Percentiles rank a stretch among this genome's conserved stretches.
phyloP scores from a whole-genome alignment of 1,140 invertebrate species.

The Colletes gigas region DNA sequence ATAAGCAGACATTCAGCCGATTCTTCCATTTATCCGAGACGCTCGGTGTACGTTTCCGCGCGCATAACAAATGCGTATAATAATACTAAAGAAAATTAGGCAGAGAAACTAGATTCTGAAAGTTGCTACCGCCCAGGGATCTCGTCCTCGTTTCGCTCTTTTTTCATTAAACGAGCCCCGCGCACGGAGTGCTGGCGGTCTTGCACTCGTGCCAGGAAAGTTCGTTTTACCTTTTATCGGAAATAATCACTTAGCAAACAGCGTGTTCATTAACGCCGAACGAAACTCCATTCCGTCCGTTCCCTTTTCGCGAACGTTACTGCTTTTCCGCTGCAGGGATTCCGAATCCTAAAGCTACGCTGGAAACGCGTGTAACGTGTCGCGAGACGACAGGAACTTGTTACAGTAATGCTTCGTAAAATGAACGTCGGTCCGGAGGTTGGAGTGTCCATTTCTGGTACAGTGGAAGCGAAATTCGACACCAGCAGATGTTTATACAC shows the following conservation, averaged over 20 bases:
- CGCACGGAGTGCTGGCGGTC: not conserved
- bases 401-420: too few species aligned
- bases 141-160: not conserved
- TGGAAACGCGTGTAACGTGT: not conserved
- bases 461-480: too few species aligned
- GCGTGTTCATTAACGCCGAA: constrained; percentile 25
- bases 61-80: too few species aligned
- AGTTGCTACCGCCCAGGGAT: constrained; percentile 9
- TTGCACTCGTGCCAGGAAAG: constrained; percentile 11
- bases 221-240: constrained; percentile 35
- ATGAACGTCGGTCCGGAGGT: too few species aligned
- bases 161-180: constrained; percentile 36
- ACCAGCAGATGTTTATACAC: too few species aligned
- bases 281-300: not conserved
- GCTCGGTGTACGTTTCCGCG: too few species aligned
- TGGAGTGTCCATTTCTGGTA: too few species aligned
- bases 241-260: constrained; percentile 35
- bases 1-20: too few species aligned
- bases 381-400: not conserved
- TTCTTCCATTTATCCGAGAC: too few species aligned
- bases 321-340: not conserved
- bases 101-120: not conserved
- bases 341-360: too few species aligned
- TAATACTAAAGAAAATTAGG: constrained; percentile 2
- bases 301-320: not conserved